Evolutionary conservation across 2,113 vertebrate genomes (phyloP).

Genomic region (Pyxicephalus adspersus): DNA sequence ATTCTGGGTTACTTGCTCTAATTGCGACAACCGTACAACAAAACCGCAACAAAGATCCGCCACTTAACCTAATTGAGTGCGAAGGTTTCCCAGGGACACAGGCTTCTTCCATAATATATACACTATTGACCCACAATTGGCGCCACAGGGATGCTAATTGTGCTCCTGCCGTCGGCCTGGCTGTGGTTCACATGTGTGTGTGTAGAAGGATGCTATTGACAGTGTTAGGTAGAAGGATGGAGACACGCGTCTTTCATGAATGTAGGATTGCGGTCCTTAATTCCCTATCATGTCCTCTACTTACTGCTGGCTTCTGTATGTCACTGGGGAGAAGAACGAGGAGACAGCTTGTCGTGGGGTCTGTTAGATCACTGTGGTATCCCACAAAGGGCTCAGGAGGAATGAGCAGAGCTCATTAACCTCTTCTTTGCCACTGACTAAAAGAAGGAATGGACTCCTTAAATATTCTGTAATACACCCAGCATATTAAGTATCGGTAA

Average conservation of each 20-base stretch:
- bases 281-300: constrained; percentile 81
- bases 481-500: too few species aligned
- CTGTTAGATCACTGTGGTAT: constrained; percentile 71
- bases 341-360: constrained; percentile 58
- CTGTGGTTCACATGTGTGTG: constrained; percentile 56
- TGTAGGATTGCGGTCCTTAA: constrained; percentile 71
- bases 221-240: constrained; percentile 56
- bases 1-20: constrained; percentile 57
- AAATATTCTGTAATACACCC: neutral
- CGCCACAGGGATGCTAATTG: constrained; percentile 99
- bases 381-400: constrained; percentile 63
- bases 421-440: constrained; percentile 20
- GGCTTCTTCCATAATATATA: constrained; percentile 72
- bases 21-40: constrained; percentile 66
- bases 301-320: constrained; percentile 56
- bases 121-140: constrained; percentile 99
- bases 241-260: constrained; percentile 67
- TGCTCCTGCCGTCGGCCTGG: constrained; percentile 59
- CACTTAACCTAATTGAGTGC: constrained; percentile 98
- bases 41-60: constrained; percentile 73
- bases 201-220: constrained; percentile 46
- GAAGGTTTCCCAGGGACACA: constrained; percentile 92
- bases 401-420: constrained; percentile 39
- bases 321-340: constrained; percentile 57
- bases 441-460: neutral